These are phyloP conservation scores for Xanthia icteritia DNA, from an alignment of 2,888 invertebrate species.

Conservation along the genomic window DNA sequence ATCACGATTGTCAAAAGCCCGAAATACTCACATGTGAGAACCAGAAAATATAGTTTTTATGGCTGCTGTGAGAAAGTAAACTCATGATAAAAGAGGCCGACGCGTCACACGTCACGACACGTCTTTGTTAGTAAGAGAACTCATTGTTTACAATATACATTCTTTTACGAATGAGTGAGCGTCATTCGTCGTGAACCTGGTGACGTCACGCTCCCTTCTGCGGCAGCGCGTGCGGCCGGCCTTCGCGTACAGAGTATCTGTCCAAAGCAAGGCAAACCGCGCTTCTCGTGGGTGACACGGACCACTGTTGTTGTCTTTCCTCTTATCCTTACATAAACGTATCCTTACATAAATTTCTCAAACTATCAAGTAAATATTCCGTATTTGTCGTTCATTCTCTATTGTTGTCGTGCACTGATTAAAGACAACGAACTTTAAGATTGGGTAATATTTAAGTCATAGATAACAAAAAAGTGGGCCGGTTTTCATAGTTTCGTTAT, in stretches of 20 bases:
- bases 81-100: conserved; percentile 24
- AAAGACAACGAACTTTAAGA: conserved; percentile 43
- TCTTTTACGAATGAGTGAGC: conserved; percentile 65
- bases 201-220: conserved; percentile 76
- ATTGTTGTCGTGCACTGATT: conserved; percentile 33
- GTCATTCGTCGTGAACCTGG: conserved; percentile 63
- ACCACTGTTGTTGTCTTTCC: conserved; percentile 22
- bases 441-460: conserved; percentile 55
- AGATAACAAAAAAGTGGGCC: conserved; percentile 64
- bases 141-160: conserved; percentile 76
- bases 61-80: conserved; percentile 37
- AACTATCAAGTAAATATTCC: conserved; percentile 32
- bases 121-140: conserved; percentile 48
- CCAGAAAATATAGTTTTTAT: conserved; percentile 6
- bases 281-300: conserved; percentile 65
- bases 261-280: conserved; percentile 65
- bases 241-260: conserved; percentile 62
- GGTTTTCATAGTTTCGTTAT: conserved; percentile 48
- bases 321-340: conserved; percentile 31
- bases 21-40: conserved; percentile 4
- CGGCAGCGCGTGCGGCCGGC: conserved; percentile 72
- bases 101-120: no score
- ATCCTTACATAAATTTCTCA: conserved; percentile 32
- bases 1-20: neutral
- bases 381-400: conserved; percentile 22